Percentiles rank a stretch among this genome's conserved stretches.
phyloP scores from a whole-genome alignment of 2,888 invertebrate genomes.

The Chymomyza fuscimana region DNA sequence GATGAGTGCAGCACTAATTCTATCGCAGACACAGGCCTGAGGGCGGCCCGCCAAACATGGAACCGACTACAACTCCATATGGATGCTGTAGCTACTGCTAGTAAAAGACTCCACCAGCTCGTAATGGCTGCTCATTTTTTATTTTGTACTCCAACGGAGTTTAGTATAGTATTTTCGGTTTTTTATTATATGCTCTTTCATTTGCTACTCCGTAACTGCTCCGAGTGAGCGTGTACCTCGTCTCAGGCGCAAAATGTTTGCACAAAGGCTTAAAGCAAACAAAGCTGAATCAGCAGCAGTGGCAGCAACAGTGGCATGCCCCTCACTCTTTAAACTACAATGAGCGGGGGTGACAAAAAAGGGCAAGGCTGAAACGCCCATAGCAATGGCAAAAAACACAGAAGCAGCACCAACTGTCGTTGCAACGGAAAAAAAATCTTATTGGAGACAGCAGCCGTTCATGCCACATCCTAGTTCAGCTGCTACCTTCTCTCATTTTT shows the following conservation, averaged over 20 bases:
- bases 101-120: neutral
- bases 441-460: conserved; percentile 47
- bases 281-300: conserved; percentile 69
- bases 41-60: neutral
- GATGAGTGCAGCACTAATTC: conserved; percentile 7
- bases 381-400: conserved; percentile 38
- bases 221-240: conserved; percentile 18
- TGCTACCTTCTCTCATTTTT: conserved; percentile 3
- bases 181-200: conserved; percentile 43
- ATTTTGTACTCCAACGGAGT: conserved; percentile 23
- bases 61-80: neutral
- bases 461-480: neutral
- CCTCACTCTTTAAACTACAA: conserved; percentile 52
- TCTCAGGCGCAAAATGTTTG: conserved; percentile 73
- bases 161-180: conserved; percentile 51
- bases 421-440: conserved; percentile 33
- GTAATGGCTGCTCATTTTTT: conserved; percentile 44
- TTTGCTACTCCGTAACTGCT: conserved; percentile 24
- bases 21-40: neutral
- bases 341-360: conserved; percentile 33
- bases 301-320: conserved; percentile 46
- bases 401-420: conserved; percentile 23
- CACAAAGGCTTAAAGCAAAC: conserved; percentile 76
- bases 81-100: neutral
- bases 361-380: conserved; percentile 42